Base-by-base conservation (phyloP, 1,140 invertebrate species). In the Trachelipus rathkii region DNA sequence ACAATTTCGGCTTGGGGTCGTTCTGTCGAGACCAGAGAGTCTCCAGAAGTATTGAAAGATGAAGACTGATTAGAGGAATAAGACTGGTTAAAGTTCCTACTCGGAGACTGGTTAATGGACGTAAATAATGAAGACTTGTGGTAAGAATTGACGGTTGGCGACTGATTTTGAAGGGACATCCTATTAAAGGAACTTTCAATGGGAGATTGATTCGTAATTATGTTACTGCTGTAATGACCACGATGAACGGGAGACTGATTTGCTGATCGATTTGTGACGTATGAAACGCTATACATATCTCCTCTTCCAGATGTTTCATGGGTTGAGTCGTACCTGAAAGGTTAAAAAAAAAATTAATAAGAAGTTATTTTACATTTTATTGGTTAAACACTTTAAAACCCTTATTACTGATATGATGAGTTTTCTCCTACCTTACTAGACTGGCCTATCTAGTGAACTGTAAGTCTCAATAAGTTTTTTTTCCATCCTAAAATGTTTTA, bases 281-380 rank as follows among this genome's bases (percentile, higher is more conserved):
- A 72, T 73, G 75, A 33, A 50, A 24, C 44, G 21, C 72, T 73
- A 68, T 76, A 66, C 24, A 71, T 50, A 33, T 77, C 74, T 77
- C 81, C 80, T 33, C 81, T 72, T 67, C 82, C 82, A 45, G 82
- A 82, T 19, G 82, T 81, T 80, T 83, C 82, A 23, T 82, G 77
- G 24, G 83, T 75, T 44, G 78, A 79, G 53, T 84, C 83, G 71
- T 83, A 79, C 67, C 83, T 83, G 78, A 15, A 75, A 69, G 1
- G 33, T 33, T 1, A 33, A 33, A 33, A 3, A 33, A 33, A 33
- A n/a, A n/a, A n/a, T n/a, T n/a, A n/a, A n/a, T n/a, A n/a, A n/a
- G n/a, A n/a, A n/a, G n/a, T n/a, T n/a, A n/a, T n/a, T n/a, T n/a
- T n/a, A n/a, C n/a, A n/a, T n/a, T n/a, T n/a, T n/a, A n/a, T n/a